Evolutionary conservation across 2,113 vertebrate species (phyloP), one percentile per base, ranked within the genome.

Genomic region (Rhinopomastus cyanomelas): DNA sequence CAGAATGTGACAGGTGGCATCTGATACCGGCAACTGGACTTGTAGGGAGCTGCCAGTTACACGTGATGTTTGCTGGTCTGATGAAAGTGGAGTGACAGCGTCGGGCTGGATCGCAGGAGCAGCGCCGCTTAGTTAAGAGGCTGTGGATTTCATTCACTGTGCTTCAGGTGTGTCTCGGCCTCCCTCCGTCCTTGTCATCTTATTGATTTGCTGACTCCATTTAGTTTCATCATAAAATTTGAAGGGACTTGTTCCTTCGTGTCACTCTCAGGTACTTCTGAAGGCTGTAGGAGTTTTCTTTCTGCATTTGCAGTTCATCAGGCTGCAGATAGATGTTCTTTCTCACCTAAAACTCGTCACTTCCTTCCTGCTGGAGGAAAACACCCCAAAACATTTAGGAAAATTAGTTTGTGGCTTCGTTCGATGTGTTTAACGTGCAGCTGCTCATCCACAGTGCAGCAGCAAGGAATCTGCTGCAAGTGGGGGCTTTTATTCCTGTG

Each of bases 341-440:
- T 90, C 86, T 93, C 92, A 92, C 93, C 87, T 95, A 89, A 96
- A 94, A 92, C 84, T 93, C 86, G 94, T 88, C 65, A 65, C 51
- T 87, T 92, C 84, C 77, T 76, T 92, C 89, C 55, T 56, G 79
- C 5, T 86, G 81, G 59, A 94, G 66, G 25, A 26, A 66, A 64
- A 62, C 66, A 57, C 11, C 39, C 46, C 46, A 9, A 17, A 73
- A 85, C 49, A 78, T 92, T 92, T 95, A 94, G 82, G 75, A 95
- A 42, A 96, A 95, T 91, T 87, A 94, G 83, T 81, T 69, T 73
- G 57, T 87, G 52, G 48, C 85, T 95, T 96, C 83, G 86, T 92
- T 96, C 89, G 67, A 68, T 92, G 91, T 77, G 27, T 91, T 95
- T 73, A 81, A 78, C 72, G 34, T 53, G 83, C 56, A 90, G 61